These are phyloP conservation scores for Thecocarcelia acutangulata DNA, from an alignment of 2,888 invertebrate genomes.

Conservation along the genomic window DNA sequence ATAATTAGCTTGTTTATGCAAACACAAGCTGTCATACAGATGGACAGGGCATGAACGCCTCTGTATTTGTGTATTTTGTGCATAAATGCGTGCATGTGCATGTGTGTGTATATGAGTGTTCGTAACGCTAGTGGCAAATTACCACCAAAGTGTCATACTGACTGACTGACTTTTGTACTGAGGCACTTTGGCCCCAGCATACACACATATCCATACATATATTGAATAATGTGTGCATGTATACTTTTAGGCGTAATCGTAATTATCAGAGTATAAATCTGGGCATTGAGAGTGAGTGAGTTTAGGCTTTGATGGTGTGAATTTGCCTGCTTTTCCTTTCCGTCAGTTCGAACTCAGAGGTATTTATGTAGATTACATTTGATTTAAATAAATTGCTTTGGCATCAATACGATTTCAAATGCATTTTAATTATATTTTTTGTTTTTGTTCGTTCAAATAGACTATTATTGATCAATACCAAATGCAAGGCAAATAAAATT, in stretches of 20 bases:
- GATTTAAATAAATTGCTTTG: conserved; percentile 66
- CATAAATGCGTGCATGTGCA: not conserved
- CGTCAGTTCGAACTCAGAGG: conserved; percentile 56
- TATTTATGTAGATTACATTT: conserved; percentile 63
- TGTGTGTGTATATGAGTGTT: conserved; percentile 20
- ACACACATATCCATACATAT: too few species aligned
- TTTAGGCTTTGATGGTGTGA: conserved; percentile 1
- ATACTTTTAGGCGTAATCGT: not conserved
- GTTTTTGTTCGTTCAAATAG: not conserved
- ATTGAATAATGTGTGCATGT: too few species aligned
- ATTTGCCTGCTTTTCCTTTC: conserved; percentile 30
- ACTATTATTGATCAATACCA: conserved; percentile 2
- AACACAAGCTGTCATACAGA: conserved; percentile 45
- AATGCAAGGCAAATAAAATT: conserved; percentile 13
- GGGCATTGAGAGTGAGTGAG: not conserved
- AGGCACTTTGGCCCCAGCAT: conserved; percentile 38
- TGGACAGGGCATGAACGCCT: conserved; percentile 28
- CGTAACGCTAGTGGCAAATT: conserved; percentile 56
- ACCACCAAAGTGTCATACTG: conserved; percentile 44
- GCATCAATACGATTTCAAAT: conserved; percentile 51
- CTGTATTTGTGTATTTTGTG: not conserved
- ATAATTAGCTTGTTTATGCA: conserved; percentile 38
- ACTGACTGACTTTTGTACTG: conserved; percentile 47
- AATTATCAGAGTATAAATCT: conserved; percentile 41
- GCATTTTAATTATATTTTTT: conserved; percentile 49